These are phyloP conservation scores for Balaeniceps rex DNA, from an alignment of 2,113 vertebrate genomes.

Conservation along the genomic window DNA sequence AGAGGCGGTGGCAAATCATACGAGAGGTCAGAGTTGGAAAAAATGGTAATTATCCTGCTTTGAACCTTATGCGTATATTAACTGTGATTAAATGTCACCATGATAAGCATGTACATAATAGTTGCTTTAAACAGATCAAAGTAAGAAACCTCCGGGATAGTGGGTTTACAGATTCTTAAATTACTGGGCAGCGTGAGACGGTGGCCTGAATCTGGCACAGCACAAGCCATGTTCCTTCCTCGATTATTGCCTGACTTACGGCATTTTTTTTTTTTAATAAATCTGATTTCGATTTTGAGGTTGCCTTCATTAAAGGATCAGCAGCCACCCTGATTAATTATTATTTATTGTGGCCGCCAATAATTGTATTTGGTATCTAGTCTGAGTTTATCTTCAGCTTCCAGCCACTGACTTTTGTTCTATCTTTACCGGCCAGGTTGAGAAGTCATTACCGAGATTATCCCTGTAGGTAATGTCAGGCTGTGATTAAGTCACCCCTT, in stretches of 20 bases:
- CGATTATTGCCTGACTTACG: not conserved
- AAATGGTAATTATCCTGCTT: slow-evolving; percentile 48
- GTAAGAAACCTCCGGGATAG: not conserved
- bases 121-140: slow-evolving; percentile 50
- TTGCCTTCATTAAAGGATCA: not conserved
- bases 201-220: not conserved
- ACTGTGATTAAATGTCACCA: slow-evolving; percentile 9
- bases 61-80: slow-evolving; percentile 37
- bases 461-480: not conserved
- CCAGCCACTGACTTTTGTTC: not conserved
- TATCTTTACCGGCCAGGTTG: not conserved
- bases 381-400: slow-evolving; percentile 1
- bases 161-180: not conserved
- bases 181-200: not conserved
- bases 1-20: not conserved
- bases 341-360: not conserved
- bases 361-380: not conserved
- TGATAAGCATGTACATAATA: slow-evolving; percentile 15
- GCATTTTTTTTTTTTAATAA: not conserved
- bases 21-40: not conserved
- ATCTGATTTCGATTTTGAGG: not conserved
- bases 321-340: not conserved
- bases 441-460: not conserved
- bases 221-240: not conserved
- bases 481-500: not conserved